These are phyloP conservation scores for Colaptes auratus DNA, from an alignment of 2,113 vertebrate genomes.

Conservation along the genomic window DNA sequence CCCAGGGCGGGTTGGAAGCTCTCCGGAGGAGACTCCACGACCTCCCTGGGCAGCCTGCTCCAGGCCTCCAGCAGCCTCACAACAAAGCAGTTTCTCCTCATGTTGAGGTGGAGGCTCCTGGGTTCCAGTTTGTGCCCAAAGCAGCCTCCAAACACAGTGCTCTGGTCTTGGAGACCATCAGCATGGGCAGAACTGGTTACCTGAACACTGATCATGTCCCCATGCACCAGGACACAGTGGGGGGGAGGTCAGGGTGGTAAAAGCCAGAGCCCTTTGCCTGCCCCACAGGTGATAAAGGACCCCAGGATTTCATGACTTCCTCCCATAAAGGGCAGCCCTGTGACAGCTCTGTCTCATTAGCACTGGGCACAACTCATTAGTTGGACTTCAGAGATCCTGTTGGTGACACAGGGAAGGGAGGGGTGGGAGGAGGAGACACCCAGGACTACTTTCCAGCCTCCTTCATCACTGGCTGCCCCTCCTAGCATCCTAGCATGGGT, in stretches of 20 bases:
- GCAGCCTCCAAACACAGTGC: too few species aligned
- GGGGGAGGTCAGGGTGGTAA: not conserved
- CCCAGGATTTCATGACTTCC: not conserved
- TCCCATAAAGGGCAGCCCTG: not conserved
- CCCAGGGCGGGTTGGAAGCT: too few species aligned
- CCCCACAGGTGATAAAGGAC: not conserved
- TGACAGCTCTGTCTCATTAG: accelerated
- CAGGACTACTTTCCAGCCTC: not conserved
- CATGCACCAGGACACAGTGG: accelerated
- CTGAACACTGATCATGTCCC: accelerated
- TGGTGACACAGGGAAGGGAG: not conserved
- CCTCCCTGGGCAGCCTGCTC: too few species aligned
- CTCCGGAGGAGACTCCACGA: too few species aligned
- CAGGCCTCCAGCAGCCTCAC: too few species aligned
- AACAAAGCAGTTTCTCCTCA: too few species aligned
- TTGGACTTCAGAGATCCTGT: accelerated
- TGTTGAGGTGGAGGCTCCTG: too few species aligned
- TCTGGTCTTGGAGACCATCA: not conserved
- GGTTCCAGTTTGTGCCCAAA: too few species aligned
- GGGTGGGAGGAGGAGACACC: not conserved
- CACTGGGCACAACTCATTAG: not conserved
- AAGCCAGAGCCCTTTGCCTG: not conserved
- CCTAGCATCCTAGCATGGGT: too few species aligned
- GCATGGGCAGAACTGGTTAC: not conserved
- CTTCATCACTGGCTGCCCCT: not conserved